These are phyloP conservation scores for Brienomyrus longianalis DNA, from an alignment of 2,113 vertebrate species.

Conservation along the genomic window DNA sequence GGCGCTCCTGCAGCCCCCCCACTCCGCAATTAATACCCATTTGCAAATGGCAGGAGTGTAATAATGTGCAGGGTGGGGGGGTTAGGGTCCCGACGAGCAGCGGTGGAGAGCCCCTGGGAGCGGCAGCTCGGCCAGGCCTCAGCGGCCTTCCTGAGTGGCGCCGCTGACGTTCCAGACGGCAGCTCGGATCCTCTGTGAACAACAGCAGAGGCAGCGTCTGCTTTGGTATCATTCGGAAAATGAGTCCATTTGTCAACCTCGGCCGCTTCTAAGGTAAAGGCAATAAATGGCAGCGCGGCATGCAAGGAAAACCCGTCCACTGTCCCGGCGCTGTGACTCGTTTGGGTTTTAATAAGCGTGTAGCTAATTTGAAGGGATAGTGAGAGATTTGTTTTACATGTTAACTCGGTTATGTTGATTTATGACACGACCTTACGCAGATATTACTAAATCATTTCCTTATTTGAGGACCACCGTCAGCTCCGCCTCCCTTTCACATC, in stretches of 20 bases:
- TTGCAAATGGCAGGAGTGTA: slow-evolving; percentile 87
- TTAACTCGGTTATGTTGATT: slow-evolving; percentile 79
- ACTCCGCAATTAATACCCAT: slow-evolving; percentile 90
- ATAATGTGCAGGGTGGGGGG: slow-evolving; percentile 65
- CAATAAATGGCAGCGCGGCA: slow-evolving; percentile 24
- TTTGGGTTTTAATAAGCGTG: slow-evolving; percentile 69
- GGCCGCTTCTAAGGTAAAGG: slow-evolving; percentile 23
- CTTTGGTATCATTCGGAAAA: slow-evolving; percentile 17
- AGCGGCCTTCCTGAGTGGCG: background rate
- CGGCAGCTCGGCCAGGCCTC: background rate
- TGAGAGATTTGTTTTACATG: slow-evolving; percentile 71
- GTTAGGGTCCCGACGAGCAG: background rate
- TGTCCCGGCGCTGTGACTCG: slow-evolving; percentile 44
- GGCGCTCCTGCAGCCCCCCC: slow-evolving; percentile 57
- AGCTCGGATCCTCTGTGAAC: slow-evolving; percentile 20
- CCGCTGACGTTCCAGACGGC: slow-evolving; percentile 4
- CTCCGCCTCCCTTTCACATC: slow-evolving; percentile 12
- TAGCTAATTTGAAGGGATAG: slow-evolving; percentile 71
- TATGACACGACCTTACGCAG: slow-evolving; percentile 64
- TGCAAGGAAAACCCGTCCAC: slow-evolving; percentile 16
- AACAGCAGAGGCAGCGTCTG: background rate
- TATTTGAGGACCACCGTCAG: slow-evolving; percentile 44
- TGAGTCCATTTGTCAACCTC: slow-evolving; percentile 17
- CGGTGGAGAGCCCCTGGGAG: background rate
- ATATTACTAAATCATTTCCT: slow-evolving; percentile 55